These are phyloP conservation scores for Cynopterus sphinx DNA, from an alignment of 2,797 vertebrate species.

Conservation along the genomic window DNA sequence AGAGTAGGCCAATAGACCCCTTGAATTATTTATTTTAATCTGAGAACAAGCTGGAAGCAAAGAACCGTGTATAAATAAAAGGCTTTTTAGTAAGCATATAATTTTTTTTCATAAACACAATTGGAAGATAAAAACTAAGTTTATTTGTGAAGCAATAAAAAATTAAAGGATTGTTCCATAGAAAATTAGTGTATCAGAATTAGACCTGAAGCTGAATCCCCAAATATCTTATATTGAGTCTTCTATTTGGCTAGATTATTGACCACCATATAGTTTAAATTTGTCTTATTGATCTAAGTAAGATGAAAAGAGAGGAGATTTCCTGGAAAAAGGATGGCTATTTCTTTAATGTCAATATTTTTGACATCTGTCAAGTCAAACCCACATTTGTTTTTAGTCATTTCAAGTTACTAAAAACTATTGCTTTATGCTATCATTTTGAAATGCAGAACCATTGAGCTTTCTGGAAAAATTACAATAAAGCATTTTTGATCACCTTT, in stretches of 20 bases:
- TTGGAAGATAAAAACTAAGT: background rate
- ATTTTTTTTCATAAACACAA: background rate
- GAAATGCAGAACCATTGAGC: conserved; percentile 48
- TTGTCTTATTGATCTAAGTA: conserved; percentile 66
- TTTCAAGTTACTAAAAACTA: conserved; percentile 55
- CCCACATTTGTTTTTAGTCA: conserved; percentile 49
- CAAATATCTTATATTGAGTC: conserved; percentile 50
- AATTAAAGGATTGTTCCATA: conserved; percentile 19
- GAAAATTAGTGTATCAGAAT: conserved; percentile 36
- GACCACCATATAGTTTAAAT: conserved; percentile 53
- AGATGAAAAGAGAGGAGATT: conserved; percentile 70
- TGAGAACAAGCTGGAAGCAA: background rate
- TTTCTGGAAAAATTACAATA: conserved; percentile 66
- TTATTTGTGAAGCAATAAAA: conserved; percentile 41
- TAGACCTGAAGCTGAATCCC: conserved; percentile 17
- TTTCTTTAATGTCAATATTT: conserved; percentile 68
- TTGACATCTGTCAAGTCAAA: conserved; percentile 69
- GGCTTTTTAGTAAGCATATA: background rate
- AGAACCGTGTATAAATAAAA: background rate
- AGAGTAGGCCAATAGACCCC: background rate
- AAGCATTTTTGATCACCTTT: conserved; percentile 7
- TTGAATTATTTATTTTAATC: conserved; percentile 46
- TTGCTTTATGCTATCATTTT: conserved; percentile 53
- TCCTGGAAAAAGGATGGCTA: conserved; percentile 62
- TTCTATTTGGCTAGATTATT: conserved; percentile 63